Base-by-base conservation (phyloP, 2,797 vertebrate species). In the Pipistrellus pygmaeus region DNA sequence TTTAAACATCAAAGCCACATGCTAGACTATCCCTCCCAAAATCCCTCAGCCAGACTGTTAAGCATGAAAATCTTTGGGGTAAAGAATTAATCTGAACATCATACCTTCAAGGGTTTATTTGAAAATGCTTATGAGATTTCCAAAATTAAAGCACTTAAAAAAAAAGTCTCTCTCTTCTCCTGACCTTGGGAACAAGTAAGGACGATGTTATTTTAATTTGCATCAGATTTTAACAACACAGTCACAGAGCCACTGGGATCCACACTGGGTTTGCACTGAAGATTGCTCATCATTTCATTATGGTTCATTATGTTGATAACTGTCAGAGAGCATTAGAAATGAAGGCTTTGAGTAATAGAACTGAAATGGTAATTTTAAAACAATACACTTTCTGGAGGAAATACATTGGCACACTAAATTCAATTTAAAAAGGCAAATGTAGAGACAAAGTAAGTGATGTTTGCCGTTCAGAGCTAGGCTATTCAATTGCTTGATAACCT, bases 261-360 rank as follows among this genome's bases (percentile, higher is more conserved):
- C 91, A 97, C 97, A 80, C 20, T 96, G 97, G 97, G 97, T 98
- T 98, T 98, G 97, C 98, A 98, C 98, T 91, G 97, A 98, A 98
- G 98, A 98, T 97, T 98, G 98, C 98, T 98, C 98, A 98, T 98
- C 98, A 98, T 98, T 98, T 98, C 98, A 98, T 98, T 98, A 98
- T 77, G 96, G 97, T 97, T 98, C 98, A 98, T 98, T 99, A 98
- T 98, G 98, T 94, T 98, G 98, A 98, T 98, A 98, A 98, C 98
- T 98, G 98, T 98, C 98, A 98, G 97, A 97, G 98, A 95, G 97
- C 98, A 98, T 98, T 98, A 98, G 97, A 97, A 97, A 96, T 64
- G 76, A 97, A 92, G 97, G 96, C 96, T 97, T 95, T 98, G 98
- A 98, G 98, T 98, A 98, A 98, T 97, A 98, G 98, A 97, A 98